These are phyloP conservation scores for Cryptoleucopteryx plumbea DNA, from an alignment of 2,113 vertebrate species.

Conservation along the genomic window DNA sequence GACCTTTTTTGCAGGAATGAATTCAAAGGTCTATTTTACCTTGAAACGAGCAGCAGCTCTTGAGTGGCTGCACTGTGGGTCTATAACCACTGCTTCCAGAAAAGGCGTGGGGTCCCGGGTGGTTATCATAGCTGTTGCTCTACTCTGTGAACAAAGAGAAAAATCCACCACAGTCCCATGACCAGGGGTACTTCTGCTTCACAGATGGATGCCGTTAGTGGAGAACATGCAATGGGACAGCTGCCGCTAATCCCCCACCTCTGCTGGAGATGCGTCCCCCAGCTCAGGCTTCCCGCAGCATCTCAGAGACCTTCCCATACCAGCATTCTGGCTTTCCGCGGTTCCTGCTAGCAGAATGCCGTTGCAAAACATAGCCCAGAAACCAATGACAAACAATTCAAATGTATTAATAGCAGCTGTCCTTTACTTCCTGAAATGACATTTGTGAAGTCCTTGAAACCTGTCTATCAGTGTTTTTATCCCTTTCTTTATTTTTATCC, in stretches of 20 bases:
- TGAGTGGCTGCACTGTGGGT: not conserved
- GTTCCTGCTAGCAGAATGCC: not conserved
- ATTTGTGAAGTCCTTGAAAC: not conserved
- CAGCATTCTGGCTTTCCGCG: fast-evolving
- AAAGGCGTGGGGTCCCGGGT: fast-evolving
- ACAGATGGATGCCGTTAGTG: fast-evolving
- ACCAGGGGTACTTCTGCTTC: not conserved
- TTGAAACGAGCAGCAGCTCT: not conserved
- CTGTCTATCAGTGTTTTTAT: fast-evolving
- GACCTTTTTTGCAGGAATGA: not conserved
- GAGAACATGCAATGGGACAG: not conserved
- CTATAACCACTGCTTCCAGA: not conserved
- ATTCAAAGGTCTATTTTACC: not conserved
- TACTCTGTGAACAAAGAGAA: not conserved
- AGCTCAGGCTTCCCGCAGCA: not conserved
- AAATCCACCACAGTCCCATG: not conserved
- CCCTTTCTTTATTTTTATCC: not conserved
- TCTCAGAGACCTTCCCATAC: fast-evolving
- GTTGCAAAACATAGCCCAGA: not conserved
- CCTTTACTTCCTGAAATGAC: not conserved
- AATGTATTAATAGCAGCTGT: not conserved
- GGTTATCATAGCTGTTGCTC: too few species aligned
- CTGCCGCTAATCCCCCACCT: fast-evolving
- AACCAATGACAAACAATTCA: not conserved
- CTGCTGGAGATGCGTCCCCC: not conserved